A percentile compares a stretch with the other conserved stretches of the same genome.
These are phyloP conservation scores for Dyspetes luteomarginatus DNA, from an alignment of 2,888 invertebrate species.

Conservation along the genomic window DNA sequence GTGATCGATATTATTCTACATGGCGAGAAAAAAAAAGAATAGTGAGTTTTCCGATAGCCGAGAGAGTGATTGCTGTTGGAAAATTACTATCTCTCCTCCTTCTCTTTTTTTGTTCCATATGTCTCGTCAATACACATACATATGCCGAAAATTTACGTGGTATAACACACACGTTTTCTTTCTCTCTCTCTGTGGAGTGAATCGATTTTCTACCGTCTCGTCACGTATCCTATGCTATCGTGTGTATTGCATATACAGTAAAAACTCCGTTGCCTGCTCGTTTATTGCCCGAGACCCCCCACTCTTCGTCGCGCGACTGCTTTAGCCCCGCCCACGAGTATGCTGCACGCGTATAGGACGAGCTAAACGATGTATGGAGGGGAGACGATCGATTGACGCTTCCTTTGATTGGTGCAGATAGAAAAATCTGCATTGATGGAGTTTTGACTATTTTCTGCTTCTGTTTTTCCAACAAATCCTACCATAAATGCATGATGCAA, in stretches of 20 bases:
- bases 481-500: slow-evolving; percentile 38
- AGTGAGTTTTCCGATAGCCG: slow-evolving; percentile 49
- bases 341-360: too few species aligned
- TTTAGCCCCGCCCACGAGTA: too few species aligned
- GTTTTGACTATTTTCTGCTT: too few species aligned
- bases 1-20: background rate
- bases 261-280: too few species aligned
- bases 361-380: too few species aligned
- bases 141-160: slow-evolving; percentile 53
- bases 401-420: too few species aligned
- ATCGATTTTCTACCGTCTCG: slow-evolving; percentile 60
- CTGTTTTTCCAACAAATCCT: slow-evolving; percentile 32
- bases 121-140: slow-evolving; percentile 34
- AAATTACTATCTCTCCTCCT: slow-evolving; percentile 57
- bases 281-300: too few species aligned
- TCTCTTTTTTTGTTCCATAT: background rate
- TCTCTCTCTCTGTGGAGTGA: slow-evolving; percentile 32
- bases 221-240: slow-evolving; percentile 19
- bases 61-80: slow-evolving; percentile 68
- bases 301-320: too few species aligned
- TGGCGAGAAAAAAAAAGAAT: slow-evolving; percentile 34
- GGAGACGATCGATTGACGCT: too few species aligned
- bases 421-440: too few species aligned
- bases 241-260: slow-evolving; percentile 45
- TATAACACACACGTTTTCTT: slow-evolving; percentile 29